These are phyloP conservation scores for Apis dorsata DNA, from an alignment of 1,140 invertebrate species.

Conservation along the genomic window DNA sequence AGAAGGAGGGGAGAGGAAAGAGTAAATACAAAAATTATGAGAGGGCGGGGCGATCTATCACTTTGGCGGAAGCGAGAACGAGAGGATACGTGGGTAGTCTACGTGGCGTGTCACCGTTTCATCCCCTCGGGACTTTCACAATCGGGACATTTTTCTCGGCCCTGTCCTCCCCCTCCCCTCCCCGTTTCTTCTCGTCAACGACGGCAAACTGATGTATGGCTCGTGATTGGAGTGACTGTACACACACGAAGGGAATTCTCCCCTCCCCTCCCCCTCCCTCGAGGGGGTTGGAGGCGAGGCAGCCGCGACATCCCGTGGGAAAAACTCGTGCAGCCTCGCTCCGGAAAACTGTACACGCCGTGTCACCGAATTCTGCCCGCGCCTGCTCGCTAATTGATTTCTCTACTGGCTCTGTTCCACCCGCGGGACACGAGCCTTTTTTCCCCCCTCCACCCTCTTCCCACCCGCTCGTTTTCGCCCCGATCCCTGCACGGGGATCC, in stretches of 20 bases:
- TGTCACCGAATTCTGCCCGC: slow-evolving; percentile 19
- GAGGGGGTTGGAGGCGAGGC: slow-evolving; percentile 21
- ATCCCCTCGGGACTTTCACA: slow-evolving; percentile 70
- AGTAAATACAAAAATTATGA: background rate
- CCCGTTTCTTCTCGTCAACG: slow-evolving; percentile 55
- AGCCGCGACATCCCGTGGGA: slow-evolving; percentile 53
- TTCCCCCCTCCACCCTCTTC: too few relatives aligned
- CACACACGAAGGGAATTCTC: slow-evolving; percentile 57
- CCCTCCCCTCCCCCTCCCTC: background rate
- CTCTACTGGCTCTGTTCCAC: background rate
- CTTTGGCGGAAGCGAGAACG: slow-evolving; percentile 45
- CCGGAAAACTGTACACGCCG: slow-evolving; percentile 17
- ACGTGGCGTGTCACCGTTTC: slow-evolving; percentile 40
- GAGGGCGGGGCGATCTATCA: slow-evolving; percentile 64
- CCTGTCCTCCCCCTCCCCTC: background rate
- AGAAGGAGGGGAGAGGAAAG: background rate
- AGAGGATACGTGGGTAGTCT: background rate
- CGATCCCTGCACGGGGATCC: too few relatives aligned
- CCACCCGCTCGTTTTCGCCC: background rate
- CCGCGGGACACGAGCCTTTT: background rate
- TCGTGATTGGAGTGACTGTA: slow-evolving; percentile 75
- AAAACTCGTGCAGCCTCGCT: slow-evolving; percentile 50
- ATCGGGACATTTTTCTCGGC: slow-evolving; percentile 61
- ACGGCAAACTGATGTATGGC: slow-evolving; percentile 71
- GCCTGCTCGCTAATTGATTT: slow-evolving; percentile 44